Percentiles rank a stretch among this genome's conserved stretches.
These are phyloP conservation scores for Apus apus DNA, from an alignment of 2,113 vertebrate species.

Conservation along the genomic window DNA sequence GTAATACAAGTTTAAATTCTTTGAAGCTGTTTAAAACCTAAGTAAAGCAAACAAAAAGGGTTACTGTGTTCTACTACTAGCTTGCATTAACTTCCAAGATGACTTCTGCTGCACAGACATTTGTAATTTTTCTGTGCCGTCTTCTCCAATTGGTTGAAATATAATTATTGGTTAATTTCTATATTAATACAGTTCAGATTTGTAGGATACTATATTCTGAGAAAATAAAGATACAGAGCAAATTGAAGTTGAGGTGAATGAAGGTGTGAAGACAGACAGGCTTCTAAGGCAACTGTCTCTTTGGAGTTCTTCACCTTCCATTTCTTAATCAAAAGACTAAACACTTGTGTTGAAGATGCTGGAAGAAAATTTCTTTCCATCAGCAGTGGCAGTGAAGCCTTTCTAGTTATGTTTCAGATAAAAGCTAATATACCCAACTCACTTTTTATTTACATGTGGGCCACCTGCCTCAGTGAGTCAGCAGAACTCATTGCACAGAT, in stretches of 20 bases:
- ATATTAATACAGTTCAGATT: accelerated
- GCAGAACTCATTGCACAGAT: neutral
- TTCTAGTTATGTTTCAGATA: neutral
- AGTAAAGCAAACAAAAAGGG: neutral
- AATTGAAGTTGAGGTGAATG: neutral
- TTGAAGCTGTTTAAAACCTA: neutral
- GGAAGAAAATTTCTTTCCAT: neutral
- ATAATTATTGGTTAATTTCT: neutral
- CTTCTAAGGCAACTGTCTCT: neutral
- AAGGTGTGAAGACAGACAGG: neutral
- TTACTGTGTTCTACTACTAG: neutral
- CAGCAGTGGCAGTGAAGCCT: neutral
- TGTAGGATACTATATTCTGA: neutral
- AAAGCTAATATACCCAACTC: neutral
- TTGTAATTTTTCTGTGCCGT: neutral
- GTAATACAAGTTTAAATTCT: neutral
- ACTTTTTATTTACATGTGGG: neutral
- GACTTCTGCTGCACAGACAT: neutral
- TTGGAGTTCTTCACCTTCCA: accelerated
- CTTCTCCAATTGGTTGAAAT: neutral
- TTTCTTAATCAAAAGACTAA: neutral
- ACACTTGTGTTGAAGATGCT: neutral
- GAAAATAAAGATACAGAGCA: neutral
- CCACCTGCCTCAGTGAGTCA: neutral
- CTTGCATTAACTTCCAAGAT: neutral